Evolutionary conservation across 2,113 vertebrate species (phyloP).

Genomic region (Andinoacara biseriatus): DNA sequence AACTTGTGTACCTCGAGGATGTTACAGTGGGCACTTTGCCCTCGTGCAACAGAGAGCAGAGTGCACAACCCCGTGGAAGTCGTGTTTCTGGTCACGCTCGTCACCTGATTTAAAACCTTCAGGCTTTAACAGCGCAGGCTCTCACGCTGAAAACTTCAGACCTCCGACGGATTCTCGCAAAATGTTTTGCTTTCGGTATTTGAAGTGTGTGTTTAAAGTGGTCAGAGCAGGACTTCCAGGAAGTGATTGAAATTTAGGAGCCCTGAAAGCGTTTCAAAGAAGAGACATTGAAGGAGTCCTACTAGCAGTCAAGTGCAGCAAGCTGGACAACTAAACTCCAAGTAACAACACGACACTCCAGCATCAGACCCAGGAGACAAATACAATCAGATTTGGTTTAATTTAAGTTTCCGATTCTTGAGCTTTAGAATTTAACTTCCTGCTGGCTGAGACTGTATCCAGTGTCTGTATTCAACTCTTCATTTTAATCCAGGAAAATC

Average conservation of each 20-base stretch:
- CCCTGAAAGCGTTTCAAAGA: neutral
- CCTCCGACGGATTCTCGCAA: neutral
- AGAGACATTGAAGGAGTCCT: neutral
- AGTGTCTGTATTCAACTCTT: neutral
- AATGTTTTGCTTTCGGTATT: neutral
- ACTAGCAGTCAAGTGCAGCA: accelerated
- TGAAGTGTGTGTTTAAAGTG: accelerated
- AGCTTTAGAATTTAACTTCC: neutral
- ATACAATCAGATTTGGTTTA: neutral
- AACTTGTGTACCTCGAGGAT: neutral
- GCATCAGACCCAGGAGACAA: neutral
- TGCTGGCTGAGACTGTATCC: neutral
- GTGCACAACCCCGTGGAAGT: neutral
- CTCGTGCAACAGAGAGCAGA: neutral
- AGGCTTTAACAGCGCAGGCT: neutral
- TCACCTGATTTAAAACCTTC: neutral
- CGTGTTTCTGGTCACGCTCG: accelerated
- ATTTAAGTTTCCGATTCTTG: neutral
- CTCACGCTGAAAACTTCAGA: neutral
- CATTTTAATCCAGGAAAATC: neutral
- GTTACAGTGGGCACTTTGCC: neutral
- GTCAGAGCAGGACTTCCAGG: neutral
- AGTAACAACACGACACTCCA: neutral
- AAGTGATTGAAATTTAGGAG: neutral
- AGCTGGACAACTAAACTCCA: neutral